Percentiles rank a stretch among this genome's conserved stretches.
These are phyloP conservation scores for Schizopygopsis malacanthus DNA, from an alignment of 2,797 vertebrate genomes.

Conservation along the genomic window DNA sequence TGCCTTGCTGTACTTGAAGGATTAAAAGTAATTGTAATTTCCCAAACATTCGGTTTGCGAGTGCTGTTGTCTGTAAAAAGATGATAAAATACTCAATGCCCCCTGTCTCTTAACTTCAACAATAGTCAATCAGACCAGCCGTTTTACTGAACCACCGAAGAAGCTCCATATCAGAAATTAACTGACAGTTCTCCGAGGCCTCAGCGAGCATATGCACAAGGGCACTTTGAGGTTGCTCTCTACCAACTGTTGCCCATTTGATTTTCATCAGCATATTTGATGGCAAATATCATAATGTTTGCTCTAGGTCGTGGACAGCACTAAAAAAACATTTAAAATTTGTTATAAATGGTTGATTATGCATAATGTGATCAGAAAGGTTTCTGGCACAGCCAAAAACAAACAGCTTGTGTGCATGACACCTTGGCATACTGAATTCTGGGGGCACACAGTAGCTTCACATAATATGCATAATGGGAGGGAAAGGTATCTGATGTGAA, in stretches of 20 bases:
- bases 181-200: slow-evolving; percentile 38
- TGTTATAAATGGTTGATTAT: slow-evolving; percentile 23
- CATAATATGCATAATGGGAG: slow-evolving; percentile 1
- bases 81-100: slow-evolving; percentile 74
- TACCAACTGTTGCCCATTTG: slow-evolving; percentile 35
- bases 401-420: slow-evolving; percentile 41
- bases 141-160: slow-evolving; percentile 59
- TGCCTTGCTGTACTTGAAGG: slow-evolving; percentile 75
- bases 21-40: slow-evolving; percentile 78
- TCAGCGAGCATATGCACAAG: slow-evolving; percentile 16
- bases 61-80: slow-evolving; percentile 67
- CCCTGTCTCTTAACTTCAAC: slow-evolving; percentile 67
- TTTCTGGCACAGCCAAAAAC: neutral
- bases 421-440: slow-evolving; percentile 18
- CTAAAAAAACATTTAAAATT: slow-evolving; percentile 14
- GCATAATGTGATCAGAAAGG: slow-evolving; percentile 15
- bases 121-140: slow-evolving; percentile 62
- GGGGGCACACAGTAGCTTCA: neutral
- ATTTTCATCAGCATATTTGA: slow-evolving; percentile 8
- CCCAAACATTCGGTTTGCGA: slow-evolving; percentile 68
- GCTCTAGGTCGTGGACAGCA: neutral
- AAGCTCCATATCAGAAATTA: slow-evolving; percentile 48
- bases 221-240: slow-evolving; percentile 36
- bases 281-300: slow-evolving; percentile 16
- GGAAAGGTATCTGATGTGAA: neutral